These are phyloP conservation scores for Heliconius hewitsoni DNA, from an alignment of 1,140 invertebrate genomes.

Conservation along the genomic window DNA sequence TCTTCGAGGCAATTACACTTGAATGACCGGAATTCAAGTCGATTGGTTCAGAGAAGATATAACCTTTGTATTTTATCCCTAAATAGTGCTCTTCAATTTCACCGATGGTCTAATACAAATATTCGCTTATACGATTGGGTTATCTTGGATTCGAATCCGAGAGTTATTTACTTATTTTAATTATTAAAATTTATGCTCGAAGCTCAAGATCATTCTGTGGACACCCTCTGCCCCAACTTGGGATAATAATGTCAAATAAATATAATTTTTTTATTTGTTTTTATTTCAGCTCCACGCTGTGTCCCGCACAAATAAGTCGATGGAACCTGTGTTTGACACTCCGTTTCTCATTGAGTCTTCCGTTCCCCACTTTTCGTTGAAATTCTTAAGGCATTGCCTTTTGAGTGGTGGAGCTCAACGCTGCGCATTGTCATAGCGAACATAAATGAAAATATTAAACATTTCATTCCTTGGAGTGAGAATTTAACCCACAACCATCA, in stretches of 20 bases:
- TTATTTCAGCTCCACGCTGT: background rate
- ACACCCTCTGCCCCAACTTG: no score
- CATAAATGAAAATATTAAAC: background rate
- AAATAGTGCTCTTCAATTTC: background rate
- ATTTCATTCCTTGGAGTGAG: no score
- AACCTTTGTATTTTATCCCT: background rate
- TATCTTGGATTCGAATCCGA: no score
- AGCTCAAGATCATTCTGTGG: no score
- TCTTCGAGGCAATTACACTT: background rate
- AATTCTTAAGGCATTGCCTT: background rate
- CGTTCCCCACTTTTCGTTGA: background rate
- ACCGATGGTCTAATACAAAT: background rate
- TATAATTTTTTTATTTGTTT: no score
- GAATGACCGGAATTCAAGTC: constrained; percentile 14
- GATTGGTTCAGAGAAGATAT: constrained; percentile 7
- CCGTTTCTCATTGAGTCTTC: no score
- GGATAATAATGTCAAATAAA: no score
- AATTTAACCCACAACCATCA: background rate
- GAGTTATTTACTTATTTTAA: no score
- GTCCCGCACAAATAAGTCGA: no score
- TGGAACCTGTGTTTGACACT: no score
- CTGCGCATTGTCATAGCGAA: background rate
- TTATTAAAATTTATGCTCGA: no score
- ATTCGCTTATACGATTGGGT: background rate
- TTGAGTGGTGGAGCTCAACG: no score